Conservation (phyloP, 2,888 invertebrate species). For the Lepidocyrtoides sp. region DNA sequence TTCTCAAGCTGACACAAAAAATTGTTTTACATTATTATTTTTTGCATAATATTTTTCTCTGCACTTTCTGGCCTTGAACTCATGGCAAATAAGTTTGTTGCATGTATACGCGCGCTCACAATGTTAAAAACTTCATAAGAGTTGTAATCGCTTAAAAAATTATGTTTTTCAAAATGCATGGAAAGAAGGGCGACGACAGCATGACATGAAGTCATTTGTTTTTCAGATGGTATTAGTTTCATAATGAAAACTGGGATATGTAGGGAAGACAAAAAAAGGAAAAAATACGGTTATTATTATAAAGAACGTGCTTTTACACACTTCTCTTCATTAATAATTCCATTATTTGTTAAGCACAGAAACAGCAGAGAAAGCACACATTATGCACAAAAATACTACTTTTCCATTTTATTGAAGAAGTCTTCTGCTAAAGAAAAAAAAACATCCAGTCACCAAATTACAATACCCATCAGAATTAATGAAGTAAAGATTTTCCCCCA, state of each 20-base stretch:
- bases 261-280: no score
- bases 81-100: background rate
- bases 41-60: background rate
- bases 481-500: background rate
- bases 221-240: no score
- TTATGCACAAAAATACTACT: no score
- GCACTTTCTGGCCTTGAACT: background rate
- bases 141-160: no score
- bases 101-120: no score
- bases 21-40: no score
- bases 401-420: background rate
- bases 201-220: no score
- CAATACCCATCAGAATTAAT: slow-evolving; percentile 15
- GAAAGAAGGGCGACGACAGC: no score
- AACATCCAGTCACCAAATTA: slow-evolving; percentile 5
- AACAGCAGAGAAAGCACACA: background rate
- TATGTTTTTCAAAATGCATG: no score
- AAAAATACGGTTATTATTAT: no score
- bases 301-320: background rate
- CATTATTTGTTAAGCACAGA: background rate
- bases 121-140: no score
- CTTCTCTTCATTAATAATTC: slow-evolving; percentile 10
- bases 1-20: background rate
- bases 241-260: no score
- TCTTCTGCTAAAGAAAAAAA: background rate